Percentiles rank a stretch among this genome's conserved stretches.
phyloP scores from a whole-genome alignment of 2,113 vertebrate species.

The Calonectris borealis region DNA sequence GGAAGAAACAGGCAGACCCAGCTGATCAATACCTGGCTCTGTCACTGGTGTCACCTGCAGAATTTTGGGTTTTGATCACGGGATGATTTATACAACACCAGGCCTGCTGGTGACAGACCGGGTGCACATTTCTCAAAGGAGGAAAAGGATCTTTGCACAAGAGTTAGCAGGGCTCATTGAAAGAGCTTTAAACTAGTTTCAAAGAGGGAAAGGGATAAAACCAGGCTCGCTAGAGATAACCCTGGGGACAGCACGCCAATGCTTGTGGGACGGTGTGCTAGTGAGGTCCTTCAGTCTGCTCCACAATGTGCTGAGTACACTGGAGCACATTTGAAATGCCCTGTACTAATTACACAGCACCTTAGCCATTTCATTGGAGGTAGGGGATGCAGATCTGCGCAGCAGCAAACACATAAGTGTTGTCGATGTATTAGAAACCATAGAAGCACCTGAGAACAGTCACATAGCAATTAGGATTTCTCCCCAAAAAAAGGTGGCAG shows the following conservation, averaged over 20 bases:
- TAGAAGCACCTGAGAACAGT: neutral
- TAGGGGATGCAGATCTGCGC: neutral
- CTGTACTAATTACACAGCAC: too few species aligned
- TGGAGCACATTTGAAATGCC: too few species aligned
- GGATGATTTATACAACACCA: neutral
- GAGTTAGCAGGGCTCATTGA: neutral
- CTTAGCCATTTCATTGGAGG: neutral
- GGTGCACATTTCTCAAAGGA: too few species aligned
- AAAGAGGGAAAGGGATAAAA: neutral
- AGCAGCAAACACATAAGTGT: neutral
- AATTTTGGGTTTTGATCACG: neutral
- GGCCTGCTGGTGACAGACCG: neutral
- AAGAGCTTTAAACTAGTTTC: neutral
- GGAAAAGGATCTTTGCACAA: neutral
- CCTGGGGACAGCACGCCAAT: too few species aligned
- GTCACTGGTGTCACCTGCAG: neutral
- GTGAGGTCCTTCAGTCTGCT: too few species aligned
- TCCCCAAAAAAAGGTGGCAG: neutral
- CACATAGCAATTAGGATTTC: neutral
- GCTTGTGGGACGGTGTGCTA: too few species aligned
- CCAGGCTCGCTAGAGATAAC: too few species aligned
- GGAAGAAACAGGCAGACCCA: neutral
- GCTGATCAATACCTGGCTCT: neutral
- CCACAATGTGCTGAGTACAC: too few species aligned
- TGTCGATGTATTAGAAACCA: neutral